Evolutionary conservation across 2,888 invertebrate genomes (phyloP).

Genomic region (Dione vanillae): DNA sequence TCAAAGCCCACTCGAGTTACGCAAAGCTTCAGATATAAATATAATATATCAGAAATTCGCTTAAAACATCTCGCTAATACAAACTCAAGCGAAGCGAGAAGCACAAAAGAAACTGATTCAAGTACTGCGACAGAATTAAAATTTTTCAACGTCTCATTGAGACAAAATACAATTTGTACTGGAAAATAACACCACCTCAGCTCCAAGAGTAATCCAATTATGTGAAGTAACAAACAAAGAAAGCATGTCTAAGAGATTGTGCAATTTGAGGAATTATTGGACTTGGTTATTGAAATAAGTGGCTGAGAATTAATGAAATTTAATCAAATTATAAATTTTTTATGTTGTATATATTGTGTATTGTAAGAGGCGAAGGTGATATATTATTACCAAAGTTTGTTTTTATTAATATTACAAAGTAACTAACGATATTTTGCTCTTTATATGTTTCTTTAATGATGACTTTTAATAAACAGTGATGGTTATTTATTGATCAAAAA

Average conservation of each 20-base stretch:
- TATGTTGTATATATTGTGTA: too few relatives aligned
- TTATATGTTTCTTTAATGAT: too few relatives aligned
- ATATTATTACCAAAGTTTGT: too few relatives aligned
- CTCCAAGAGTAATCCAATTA: constrained; percentile 53
- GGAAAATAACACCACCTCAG: constrained; percentile 51
- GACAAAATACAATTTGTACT: constrained; percentile 50
- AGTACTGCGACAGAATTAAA: constrained; percentile 48
- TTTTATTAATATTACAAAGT: too few relatives aligned
- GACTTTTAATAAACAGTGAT: too few relatives aligned
- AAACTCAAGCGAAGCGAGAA: constrained; percentile 40
- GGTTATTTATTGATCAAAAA: too few relatives aligned
- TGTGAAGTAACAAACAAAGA: constrained; percentile 48
- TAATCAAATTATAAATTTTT: background rate
- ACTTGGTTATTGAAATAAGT: constrained; percentile 6
- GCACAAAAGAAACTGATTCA: constrained; percentile 44
- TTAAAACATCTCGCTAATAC: constrained; percentile 43
- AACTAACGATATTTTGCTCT: too few relatives aligned
- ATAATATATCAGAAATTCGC: constrained; percentile 20
- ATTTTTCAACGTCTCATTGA: constrained; percentile 52
- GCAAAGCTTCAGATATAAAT: constrained; percentile 31
- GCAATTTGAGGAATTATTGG: constrained; percentile 13
- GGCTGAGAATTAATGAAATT: background rate
- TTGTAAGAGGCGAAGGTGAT: too few relatives aligned
- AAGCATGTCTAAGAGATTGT: constrained; percentile 31
- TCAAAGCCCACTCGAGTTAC: constrained; percentile 16